Evolutionary conservation across 2,797 vertebrate species (phyloP).

Genomic region (Novumbra hubbsi): DNA sequence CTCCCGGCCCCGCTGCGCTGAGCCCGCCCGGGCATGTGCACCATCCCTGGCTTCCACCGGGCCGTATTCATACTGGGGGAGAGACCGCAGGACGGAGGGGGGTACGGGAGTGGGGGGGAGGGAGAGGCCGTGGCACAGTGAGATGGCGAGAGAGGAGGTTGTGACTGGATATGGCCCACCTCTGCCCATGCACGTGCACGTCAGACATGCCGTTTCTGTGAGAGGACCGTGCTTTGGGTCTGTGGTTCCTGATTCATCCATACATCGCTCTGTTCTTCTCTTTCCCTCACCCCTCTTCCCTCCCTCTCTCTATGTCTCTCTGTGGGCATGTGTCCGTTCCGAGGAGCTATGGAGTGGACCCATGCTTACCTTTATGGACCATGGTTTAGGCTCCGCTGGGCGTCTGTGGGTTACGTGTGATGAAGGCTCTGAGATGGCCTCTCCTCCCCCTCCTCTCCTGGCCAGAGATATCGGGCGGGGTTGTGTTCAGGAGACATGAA

Average conservation of each 20-base stretch:
- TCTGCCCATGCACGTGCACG: constrained; percentile 64
- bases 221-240: constrained; percentile 78
- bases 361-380: not conserved
- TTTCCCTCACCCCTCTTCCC: not conserved
- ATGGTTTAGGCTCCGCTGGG: not conserved
- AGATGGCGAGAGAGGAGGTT: constrained; percentile 12
- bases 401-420: constrained; percentile 23
- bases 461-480: not conserved
- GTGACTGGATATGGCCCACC: constrained; percentile 76
- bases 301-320: constrained; percentile 36
- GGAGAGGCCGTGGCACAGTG: not conserved
- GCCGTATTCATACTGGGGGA: constrained; percentile 66
- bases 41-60: constrained; percentile 61
- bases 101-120: constrained; percentile 9
- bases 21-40: constrained; percentile 64
- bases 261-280: not conserved
- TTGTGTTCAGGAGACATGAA: constrained; percentile 34
- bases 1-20: constrained; percentile 55
- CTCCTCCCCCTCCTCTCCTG: constrained; percentile 19
- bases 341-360: constrained; percentile 47
- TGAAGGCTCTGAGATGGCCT: constrained; percentile 56
- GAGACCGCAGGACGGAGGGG: no score
- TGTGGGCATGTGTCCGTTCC: constrained; percentile 61
- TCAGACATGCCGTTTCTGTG: constrained; percentile 70
- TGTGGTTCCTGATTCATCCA: constrained; percentile 35